These are phyloP conservation scores for Leptoclinus maculatus DNA, from an alignment of 2,797 vertebrate species.

Conservation along the genomic window DNA sequence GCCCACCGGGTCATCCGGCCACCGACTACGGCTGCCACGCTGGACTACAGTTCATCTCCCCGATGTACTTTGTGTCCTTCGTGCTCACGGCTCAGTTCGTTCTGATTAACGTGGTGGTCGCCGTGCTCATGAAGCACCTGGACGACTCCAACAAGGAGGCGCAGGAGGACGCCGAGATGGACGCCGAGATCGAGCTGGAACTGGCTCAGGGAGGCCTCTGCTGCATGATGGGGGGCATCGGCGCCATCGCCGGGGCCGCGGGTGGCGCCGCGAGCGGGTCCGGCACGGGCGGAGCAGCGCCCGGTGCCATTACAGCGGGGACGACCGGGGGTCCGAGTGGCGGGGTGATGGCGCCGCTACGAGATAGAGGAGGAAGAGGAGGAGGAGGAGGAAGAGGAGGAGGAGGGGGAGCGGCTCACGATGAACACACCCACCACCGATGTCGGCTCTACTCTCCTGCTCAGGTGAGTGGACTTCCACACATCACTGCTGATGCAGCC, in stretches of 20 bases:
- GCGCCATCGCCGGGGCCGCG: conserved; percentile 74
- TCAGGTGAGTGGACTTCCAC: conserved; percentile 83
- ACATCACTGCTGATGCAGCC: neutral
- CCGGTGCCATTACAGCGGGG: conserved; percentile 28
- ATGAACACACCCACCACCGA: conserved; percentile 80
- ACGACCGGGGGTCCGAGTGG: conserved; percentile 17
- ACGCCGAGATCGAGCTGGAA: conserved; percentile 94
- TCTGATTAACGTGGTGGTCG: conserved; percentile 97
- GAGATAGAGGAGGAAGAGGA: conserved; percentile 51
- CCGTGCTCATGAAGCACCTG: conserved; percentile 92
- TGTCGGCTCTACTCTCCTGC: conserved; percentile 91
- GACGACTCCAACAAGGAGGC: conserved; percentile 98
- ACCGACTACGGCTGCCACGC: conserved; percentile 90
- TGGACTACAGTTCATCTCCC: conserved; percentile 95
- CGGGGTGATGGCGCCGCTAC: conserved; percentile 37
- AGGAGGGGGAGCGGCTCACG: conserved; percentile 47
- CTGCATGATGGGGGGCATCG: conserved; percentile 83
- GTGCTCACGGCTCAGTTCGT: conserved; percentile 98
- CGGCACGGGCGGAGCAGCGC: neutral
- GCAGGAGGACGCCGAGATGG: conserved; percentile 95
- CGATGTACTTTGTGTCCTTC: conserved; percentile 96
- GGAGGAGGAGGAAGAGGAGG: conserved; percentile 35
- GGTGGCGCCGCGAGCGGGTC: conserved; percentile 57
- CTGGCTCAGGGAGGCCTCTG: conserved; percentile 90
- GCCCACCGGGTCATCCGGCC: conserved; percentile 80